These are phyloP conservation scores for Melinaea menophilus DNA, from an alignment of 2,888 invertebrate genomes.

Conservation along the genomic window DNA sequence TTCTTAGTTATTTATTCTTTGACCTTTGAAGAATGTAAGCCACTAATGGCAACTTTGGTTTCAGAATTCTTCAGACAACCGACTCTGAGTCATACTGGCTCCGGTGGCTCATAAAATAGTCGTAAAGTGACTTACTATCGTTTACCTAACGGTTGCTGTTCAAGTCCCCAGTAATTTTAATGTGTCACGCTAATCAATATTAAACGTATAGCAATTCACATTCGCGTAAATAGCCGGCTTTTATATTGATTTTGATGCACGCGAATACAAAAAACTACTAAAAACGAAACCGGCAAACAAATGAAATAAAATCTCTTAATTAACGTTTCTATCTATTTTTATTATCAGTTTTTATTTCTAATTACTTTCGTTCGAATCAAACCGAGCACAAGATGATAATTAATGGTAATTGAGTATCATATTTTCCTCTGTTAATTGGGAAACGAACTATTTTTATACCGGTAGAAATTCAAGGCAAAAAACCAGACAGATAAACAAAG, in stretches of 20 bases:
- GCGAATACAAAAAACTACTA: too few species aligned
- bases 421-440: too few species aligned
- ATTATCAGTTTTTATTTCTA: too few species aligned
- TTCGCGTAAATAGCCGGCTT: background rate
- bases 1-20: background rate
- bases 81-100: constrained; percentile 41
- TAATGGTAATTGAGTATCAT: too few species aligned
- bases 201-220: background rate
- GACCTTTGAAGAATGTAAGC: background rate
- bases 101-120: constrained; percentile 62
- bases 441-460: too few species aligned
- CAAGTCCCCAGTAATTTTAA: constrained; percentile 17
- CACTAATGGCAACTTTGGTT: constrained; percentile 5
- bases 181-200: constrained; percentile 18
- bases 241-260: background rate
- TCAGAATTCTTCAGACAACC: constrained; percentile 15
- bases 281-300: too few species aligned
- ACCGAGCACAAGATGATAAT: too few species aligned
- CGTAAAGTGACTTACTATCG: constrained; percentile 47
- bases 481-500: too few species aligned
- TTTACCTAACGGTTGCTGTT: constrained; percentile 24
- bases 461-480: too few species aligned
- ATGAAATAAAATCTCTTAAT: too few species aligned
- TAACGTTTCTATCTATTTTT: too few species aligned
- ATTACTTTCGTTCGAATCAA: too few species aligned